phyloP scores from a whole-genome alignment of 2,113 vertebrate species.

The Fregata magnificens region DNA sequence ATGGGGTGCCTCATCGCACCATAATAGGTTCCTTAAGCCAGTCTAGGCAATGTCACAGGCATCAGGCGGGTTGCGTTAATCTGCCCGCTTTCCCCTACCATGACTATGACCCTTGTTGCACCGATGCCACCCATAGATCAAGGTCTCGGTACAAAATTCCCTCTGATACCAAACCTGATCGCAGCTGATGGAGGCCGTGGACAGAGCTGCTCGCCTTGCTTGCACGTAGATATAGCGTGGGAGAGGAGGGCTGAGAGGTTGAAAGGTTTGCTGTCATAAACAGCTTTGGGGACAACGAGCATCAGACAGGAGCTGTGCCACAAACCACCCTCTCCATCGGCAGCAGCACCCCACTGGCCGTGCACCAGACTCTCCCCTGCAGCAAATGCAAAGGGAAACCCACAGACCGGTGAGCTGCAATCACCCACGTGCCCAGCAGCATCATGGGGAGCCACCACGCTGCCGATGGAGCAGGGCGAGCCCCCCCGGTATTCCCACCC shows the following conservation, averaged over 20 bases:
- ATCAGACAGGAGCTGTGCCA: not conserved
- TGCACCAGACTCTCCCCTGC: not conserved
- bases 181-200: not conserved
- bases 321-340: not conserved
- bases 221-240: not conserved
- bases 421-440: not conserved
- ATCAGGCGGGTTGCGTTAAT: not conserved
- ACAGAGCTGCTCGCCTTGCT: not conserved
- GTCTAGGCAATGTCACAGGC: not conserved
- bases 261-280: not conserved
- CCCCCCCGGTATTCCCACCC: not conserved
- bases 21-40: not conserved
- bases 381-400: not conserved
- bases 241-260: not conserved
- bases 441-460: rapidly evolving
- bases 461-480: rapidly evolving
- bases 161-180: not conserved
- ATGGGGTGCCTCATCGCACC: not conserved
- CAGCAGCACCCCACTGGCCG: not conserved
- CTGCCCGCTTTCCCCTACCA: not conserved
- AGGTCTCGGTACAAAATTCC: not conserved
- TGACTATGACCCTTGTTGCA: not conserved
- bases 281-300: not conserved
- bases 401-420: not conserved
- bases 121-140: not conserved